Evolutionary conservation across 2,113 vertebrate genomes (phyloP).

Genomic region (Isurus oxyrinchus): DNA sequence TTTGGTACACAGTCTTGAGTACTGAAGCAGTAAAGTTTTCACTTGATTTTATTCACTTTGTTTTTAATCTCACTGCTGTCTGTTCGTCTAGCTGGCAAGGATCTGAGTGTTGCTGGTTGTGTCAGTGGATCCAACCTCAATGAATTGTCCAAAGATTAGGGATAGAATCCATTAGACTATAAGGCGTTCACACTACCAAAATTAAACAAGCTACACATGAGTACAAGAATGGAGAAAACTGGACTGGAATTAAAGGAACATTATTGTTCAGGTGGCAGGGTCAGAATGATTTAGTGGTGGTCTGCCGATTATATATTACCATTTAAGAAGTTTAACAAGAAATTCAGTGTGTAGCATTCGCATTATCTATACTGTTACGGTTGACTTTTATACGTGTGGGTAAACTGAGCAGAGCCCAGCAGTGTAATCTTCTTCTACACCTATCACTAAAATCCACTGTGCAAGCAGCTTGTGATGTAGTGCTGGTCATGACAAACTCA

Average conservation of each 20-base stretch:
- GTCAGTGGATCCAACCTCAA: not conserved
- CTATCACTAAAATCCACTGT: not conserved
- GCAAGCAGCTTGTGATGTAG: not conserved
- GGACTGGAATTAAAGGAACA: not conserved
- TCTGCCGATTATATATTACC: not conserved
- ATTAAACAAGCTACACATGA: not conserved
- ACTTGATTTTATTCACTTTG: not conserved
- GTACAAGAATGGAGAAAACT: not conserved
- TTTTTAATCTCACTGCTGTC: not conserved
- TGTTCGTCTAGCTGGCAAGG: not conserved
- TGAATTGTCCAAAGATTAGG: not conserved
- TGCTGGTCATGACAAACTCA: not conserved
- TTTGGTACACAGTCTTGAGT: not conserved
- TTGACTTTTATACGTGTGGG: not conserved
- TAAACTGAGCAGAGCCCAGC: not conserved
- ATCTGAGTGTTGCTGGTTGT: not conserved
- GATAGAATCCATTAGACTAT: not conserved
- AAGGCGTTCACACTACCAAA: not conserved
- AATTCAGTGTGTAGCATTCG: not conserved
- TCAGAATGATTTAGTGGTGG: not conserved
- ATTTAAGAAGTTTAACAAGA: not conserved
- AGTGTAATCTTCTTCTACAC: not conserved
- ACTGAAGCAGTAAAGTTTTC: not conserved
- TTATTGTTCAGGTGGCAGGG: not conserved
- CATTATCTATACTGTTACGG: not conserved